phyloP scores from a whole-genome alignment of 2,888 invertebrate genomes.

The Shargacucullia verbasci region DNA sequence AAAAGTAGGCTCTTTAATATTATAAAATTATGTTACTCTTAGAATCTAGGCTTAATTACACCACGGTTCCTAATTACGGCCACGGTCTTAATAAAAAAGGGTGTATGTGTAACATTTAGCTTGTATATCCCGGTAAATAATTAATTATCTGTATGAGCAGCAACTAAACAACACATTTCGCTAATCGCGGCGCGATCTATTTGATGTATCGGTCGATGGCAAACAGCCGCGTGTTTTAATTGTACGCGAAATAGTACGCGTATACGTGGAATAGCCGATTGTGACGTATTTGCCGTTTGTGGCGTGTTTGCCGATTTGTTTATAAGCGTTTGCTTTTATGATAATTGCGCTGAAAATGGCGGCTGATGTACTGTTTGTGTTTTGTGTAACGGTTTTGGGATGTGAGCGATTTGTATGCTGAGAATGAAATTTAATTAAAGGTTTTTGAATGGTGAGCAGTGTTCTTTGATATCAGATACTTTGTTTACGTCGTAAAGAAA shows the following conservation, averaged over 20 bases:
- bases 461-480: too few species aligned
- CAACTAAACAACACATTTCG: conserved; percentile 32
- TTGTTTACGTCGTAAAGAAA: too few species aligned
- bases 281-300: conserved; percentile 32
- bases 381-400: neutral
- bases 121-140: conserved; percentile 8
- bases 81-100: too few species aligned
- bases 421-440: neutral
- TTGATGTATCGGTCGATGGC: conserved; percentile 44
- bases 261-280: conserved; percentile 32
- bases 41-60: too few species aligned
- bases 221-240: conserved; percentile 46
- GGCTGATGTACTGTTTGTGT: conserved; percentile 12
- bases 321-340: conserved; percentile 49
- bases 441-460: neutral
- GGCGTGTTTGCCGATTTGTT: conserved; percentile 51
- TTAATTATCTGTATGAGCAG: conserved; percentile 38
- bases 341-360: conserved; percentile 43
- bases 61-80: too few species aligned
- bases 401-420: conserved; percentile 2
- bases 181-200: conserved; percentile 47
- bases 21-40: too few species aligned
- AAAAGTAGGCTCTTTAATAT: too few species aligned
- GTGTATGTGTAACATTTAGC: neutral
- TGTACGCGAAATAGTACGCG: conserved; percentile 37